Evolutionary conservation across 2,797 vertebrate genomes (phyloP).

Genomic region (Nasua narica): DNA sequence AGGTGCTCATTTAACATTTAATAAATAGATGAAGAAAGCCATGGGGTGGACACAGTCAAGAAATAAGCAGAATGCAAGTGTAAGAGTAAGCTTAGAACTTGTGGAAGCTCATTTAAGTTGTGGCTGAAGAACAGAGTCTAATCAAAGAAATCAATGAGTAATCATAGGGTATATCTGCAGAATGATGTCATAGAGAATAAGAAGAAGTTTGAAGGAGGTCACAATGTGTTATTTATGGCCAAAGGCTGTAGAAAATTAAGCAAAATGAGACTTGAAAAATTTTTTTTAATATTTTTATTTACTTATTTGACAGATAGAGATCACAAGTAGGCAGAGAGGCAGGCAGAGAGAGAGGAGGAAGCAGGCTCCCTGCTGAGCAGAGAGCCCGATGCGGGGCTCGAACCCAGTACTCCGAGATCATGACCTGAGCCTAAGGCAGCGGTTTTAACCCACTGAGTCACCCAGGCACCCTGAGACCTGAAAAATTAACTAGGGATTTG

Average conservation of each 20-base stretch:
- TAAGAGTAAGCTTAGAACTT: not conserved
- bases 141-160: not conserved
- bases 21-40: not conserved
- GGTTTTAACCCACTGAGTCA: too few species aligned
- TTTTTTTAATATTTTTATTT: too few species aligned
- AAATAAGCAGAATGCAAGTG: fast-evolving
- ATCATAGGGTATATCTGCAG: not conserved
- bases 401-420: too few species aligned
- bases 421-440: too few species aligned
- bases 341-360: too few species aligned
- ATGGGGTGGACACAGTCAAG: not conserved
- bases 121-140: not conserved
- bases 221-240: not conserved
- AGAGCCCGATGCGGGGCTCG: too few species aligned
- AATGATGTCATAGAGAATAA: not conserved
- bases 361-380: too few species aligned
- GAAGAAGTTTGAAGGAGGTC: not conserved
- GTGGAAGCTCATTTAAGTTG: not conserved
- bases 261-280: not conserved
- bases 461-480: too few species aligned
- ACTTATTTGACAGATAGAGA: too few species aligned
- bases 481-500: not conserved
- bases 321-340: too few species aligned
- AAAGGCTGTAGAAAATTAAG: not conserved
- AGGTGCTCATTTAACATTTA: not conserved